Evolutionary conservation across 2,888 invertebrate species (phyloP), one percentile per base, ranked within the genome.

Genomic region (Imbricaverruca yamaguchii): DNA sequence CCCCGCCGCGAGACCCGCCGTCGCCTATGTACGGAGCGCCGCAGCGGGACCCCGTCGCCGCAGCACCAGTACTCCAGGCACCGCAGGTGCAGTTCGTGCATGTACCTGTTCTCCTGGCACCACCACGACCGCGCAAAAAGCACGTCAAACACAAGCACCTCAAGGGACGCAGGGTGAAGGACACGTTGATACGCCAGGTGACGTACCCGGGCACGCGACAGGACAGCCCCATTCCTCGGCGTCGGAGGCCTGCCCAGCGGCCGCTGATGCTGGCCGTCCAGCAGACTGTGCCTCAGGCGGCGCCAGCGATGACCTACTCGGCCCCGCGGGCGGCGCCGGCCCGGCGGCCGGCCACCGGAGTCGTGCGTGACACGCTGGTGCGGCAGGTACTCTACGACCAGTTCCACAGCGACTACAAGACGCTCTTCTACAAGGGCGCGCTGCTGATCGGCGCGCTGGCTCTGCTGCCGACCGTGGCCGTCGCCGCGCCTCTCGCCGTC

Each of bases 361-460:
- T 57, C 15, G 79, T 79, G 56, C 56, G 79, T 12, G 79, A 83
- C n/a, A 81, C 79, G 11, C 67, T 84, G 18, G 82, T 80, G 61
- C 82, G 82, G 63, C 80, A 77, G 13, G 59, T 84, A 13, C 80
- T 81, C 15, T 80, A 82, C 15, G 83, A 83, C 63, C 81, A 83
- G 69, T 78, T 80, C n/a, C 55, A 61, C 12, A 80, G 65, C 18
- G 83, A 83, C 53, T 81, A 80, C 80, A 83, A 82, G 69, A 82
- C 82, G 53, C 78, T 83, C 56, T 83, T 84, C 57, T 83, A 82
- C 78, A 83, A 83, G 63, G 84, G 84, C 4, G 84, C 84, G 13
- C 80, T 82, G 79, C 63, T 83, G 61, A 81, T 84, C 4, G 84
- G 84, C 11, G 83, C 84, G 12, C 83, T 84, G 83, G 81, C 84